phyloP scores from a whole-genome alignment of 1,140 invertebrate genomes.

The Nixonia krombeini region DNA sequence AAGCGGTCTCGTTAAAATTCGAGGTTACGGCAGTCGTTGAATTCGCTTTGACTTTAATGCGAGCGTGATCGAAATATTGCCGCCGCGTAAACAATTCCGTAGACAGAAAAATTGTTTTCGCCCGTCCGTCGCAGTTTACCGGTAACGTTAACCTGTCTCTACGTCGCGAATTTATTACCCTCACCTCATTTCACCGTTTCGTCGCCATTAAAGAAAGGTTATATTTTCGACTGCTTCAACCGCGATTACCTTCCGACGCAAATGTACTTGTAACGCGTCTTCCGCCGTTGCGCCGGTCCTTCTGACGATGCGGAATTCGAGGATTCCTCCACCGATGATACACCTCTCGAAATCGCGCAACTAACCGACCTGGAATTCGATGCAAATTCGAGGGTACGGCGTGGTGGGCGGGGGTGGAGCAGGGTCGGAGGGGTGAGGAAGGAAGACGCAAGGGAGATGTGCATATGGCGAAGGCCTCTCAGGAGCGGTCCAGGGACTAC shows the following conservation, averaged over 20 bases:
- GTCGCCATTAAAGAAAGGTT: too few species aligned
- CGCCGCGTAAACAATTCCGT: too few species aligned
- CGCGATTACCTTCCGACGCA: too few species aligned
- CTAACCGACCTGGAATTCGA: not conserved
- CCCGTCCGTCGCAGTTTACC: too few species aligned
- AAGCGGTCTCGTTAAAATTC: conserved; percentile 19
- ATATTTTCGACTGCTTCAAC: too few species aligned
- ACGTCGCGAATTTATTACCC: too few species aligned
- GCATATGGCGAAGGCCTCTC: conserved; percentile 10
- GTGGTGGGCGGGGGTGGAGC: not conserved
- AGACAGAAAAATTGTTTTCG: too few species aligned
- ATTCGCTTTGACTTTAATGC: conserved; percentile 40
- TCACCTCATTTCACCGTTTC: too few species aligned
- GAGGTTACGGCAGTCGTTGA: conserved; percentile 32
- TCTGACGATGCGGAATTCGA: not conserved
- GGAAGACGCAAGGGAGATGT: conserved; percentile 1
- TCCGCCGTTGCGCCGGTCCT: not conserved
- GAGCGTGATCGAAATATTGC: too few species aligned
- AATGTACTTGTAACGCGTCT: too few species aligned
- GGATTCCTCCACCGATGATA: not conserved
- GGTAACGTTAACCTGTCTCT: too few species aligned
- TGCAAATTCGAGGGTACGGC: not conserved
- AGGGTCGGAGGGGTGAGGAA: conserved; percentile 1
- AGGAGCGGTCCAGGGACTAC: conserved; percentile 30
- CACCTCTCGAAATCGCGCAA: not conserved